Conservation (phyloP, 2,113 vertebrate species). For the Oxygymnocypris stewartii region DNA sequence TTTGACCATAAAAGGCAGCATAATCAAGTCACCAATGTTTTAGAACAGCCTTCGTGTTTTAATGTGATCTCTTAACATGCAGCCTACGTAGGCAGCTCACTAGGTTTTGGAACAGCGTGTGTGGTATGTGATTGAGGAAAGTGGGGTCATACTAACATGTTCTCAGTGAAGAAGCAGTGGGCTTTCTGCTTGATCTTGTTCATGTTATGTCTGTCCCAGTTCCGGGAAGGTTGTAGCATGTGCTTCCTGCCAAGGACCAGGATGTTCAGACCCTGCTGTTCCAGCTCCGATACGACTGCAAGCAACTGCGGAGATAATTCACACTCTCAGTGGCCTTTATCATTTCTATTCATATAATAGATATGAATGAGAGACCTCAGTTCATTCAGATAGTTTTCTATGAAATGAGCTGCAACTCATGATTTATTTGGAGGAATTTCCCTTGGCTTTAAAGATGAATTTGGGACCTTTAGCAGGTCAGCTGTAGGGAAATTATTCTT, state of each 20-base stretch:
- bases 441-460: slow-evolving; percentile 23
- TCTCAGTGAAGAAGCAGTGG: slow-evolving; percentile 92
- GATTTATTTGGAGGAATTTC: slow-evolving; percentile 48
- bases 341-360: not conserved
- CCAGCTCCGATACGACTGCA: slow-evolving; percentile 79
- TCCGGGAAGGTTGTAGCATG: slow-evolving; percentile 76
- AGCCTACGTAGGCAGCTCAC: not conserved
- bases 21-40: no score
- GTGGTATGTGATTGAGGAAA: not conserved
- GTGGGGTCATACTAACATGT: slow-evolving; percentile 80
- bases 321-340: slow-evolving; percentile 30
- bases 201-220: slow-evolving; percentile 82
- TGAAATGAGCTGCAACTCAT: not conserved
- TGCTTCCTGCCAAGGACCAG: slow-evolving; percentile 95
- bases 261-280: slow-evolving; percentile 73
- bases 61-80: not conserved
- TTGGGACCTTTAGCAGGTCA: slow-evolving; percentile 11
- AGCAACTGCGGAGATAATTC: slow-evolving; percentile 76
- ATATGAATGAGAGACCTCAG: slow-evolving; percentile 39
- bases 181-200: slow-evolving; percentile 79
- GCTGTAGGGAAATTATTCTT: slow-evolving; percentile 49
- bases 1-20: no score
- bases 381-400: slow-evolving; percentile 13
- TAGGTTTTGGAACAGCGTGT: slow-evolving; percentile 3
- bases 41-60: no score